phyloP scores from a whole-genome alignment of 2,113 vertebrate species.

The Calonectris borealis region DNA sequence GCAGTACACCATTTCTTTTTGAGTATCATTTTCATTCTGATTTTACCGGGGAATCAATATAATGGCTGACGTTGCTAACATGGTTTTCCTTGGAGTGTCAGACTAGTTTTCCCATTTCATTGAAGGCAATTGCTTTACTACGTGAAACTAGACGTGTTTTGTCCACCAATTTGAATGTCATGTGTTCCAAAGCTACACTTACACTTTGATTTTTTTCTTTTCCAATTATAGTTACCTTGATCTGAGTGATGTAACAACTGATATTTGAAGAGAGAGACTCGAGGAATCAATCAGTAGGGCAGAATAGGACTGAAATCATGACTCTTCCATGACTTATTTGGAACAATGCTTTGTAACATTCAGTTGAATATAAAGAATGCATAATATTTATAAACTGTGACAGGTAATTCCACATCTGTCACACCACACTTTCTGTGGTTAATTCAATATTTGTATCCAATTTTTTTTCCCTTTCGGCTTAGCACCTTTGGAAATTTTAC shows the following conservation, averaged over 20 bases:
- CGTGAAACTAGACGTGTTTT: not conserved
- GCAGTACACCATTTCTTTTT: not conserved
- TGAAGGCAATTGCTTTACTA: not conserved
- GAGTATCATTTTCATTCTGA: not conserved
- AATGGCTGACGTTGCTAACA: not conserved
- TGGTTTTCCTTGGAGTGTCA: not conserved
- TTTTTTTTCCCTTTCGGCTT: not conserved
- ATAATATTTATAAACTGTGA: not conserved
- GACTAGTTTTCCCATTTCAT: not conserved
- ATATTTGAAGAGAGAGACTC: not conserved
- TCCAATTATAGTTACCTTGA: not conserved
- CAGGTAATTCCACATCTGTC: not conserved
- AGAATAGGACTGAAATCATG: not conserved
- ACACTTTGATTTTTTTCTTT: not conserved
- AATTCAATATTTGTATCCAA: not conserved
- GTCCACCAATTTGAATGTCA: not conserved
- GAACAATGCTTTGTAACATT: not conserved
- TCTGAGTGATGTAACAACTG: not conserved
- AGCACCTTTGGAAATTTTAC: not conserved
- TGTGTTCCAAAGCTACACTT: not conserved
- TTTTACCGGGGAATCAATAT: not conserved
- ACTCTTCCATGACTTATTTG: not conserved
- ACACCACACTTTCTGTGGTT: not conserved
- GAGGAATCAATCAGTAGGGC: not conserved
- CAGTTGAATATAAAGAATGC: not conserved